Conservation (phyloP, 2,797 vertebrate species). For the Anas bahamensis region DNA sequence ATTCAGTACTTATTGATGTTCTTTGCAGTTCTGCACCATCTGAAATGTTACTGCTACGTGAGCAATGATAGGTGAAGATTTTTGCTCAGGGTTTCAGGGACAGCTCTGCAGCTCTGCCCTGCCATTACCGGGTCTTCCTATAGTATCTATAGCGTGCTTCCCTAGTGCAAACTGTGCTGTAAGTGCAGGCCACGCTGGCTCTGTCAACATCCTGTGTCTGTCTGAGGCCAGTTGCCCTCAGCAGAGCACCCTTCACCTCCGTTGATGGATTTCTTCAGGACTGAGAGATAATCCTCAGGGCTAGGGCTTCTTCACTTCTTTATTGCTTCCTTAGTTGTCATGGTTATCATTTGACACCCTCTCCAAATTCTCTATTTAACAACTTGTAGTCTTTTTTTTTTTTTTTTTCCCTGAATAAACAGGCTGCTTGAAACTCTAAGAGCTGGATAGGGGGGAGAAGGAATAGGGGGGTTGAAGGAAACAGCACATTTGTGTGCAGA, state of each 20-base stretch:
- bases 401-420: conserved; percentile 26
- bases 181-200: not conserved
- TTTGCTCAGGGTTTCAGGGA: not conserved
- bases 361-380: conserved; percentile 11
- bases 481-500: conserved; percentile 13
- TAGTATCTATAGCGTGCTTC: not conserved
- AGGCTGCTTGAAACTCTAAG: conserved; percentile 50
- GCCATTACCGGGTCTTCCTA: not conserved
- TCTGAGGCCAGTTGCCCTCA: not conserved
- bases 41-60: not conserved
- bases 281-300: conserved; percentile 13
- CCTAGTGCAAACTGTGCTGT: not conserved
- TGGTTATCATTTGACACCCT: conserved; percentile 70
- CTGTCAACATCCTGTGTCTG: not conserved
- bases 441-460: not conserved
- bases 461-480: not conserved
- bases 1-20: not conserved
- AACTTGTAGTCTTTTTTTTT: not conserved
- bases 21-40: not conserved
- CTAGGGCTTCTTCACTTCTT: conserved; percentile 13
- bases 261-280: not conserved
- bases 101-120: not conserved
- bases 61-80: not conserved
- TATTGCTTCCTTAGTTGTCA: conserved; percentile 69
- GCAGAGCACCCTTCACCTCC: not conserved